These are phyloP conservation scores for Ostrea edulis DNA, from an alignment of 1,140 invertebrate species.

Conservation along the genomic window DNA sequence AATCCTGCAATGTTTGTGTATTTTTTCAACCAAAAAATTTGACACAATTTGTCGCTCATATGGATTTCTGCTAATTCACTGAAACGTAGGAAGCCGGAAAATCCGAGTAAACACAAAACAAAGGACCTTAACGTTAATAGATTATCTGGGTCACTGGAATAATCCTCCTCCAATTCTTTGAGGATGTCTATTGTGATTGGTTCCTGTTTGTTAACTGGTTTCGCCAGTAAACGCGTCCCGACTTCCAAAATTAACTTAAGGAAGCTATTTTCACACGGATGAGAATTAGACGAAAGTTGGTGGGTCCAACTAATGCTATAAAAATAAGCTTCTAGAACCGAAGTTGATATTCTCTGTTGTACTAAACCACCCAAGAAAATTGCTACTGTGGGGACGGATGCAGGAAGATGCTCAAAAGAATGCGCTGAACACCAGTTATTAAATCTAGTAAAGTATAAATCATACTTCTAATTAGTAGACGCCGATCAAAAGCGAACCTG, in stretches of 20 bases:
- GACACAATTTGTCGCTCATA: too few species aligned
- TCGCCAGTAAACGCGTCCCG: constrained; percentile 24
- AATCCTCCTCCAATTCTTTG: not conserved
- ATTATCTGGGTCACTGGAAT: not conserved
- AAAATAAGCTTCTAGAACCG: constrained; percentile 41
- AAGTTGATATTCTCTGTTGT: constrained; percentile 34
- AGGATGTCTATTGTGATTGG: constrained; percentile 45
- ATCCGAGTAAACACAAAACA: constrained; percentile 46
- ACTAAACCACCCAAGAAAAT: constrained; percentile 17
- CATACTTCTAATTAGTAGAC: constrained; percentile 45
- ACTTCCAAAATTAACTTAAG: constrained; percentile 46
- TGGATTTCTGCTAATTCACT: too few species aligned
- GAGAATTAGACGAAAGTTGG: not conserved
- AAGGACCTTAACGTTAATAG: constrained; percentile 31
- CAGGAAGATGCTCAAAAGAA: constrained; percentile 27
- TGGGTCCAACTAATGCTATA: constrained; percentile 51
- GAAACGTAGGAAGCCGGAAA: too few species aligned
- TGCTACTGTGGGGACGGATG: constrained; percentile 22
- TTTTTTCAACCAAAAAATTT: too few species aligned
- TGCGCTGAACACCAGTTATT: constrained; percentile 16
- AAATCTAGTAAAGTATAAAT: constrained; percentile 48
- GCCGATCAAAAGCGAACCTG: constrained; percentile 48
- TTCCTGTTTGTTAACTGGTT: constrained; percentile 47
- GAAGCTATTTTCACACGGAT: constrained; percentile 43
- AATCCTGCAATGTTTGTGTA: too few species aligned